These are phyloP conservation scores for Poeciliopsis prolifica DNA, from an alignment of 2,113 vertebrate species.

Conservation along the genomic window DNA sequence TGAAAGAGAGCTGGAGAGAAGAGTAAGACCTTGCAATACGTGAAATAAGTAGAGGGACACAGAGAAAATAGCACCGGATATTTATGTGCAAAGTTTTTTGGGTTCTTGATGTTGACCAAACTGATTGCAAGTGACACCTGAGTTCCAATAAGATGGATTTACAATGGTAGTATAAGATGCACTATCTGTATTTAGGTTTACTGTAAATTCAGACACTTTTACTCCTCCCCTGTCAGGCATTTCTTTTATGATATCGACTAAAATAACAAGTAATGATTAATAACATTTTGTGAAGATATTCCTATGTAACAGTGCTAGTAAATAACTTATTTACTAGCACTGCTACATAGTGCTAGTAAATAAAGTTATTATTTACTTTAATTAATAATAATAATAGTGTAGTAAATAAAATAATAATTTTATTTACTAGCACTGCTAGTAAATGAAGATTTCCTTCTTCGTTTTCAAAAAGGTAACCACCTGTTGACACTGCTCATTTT, in stretches of 20 bases:
- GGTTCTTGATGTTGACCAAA: too few species aligned
- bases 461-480: not conserved
- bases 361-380: too few species aligned
- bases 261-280: not conserved
- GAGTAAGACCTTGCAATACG: constrained; percentile 51
- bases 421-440: too few species aligned
- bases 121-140: too few species aligned
- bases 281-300: not conserved
- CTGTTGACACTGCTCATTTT: constrained; percentile 3
- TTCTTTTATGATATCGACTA: not conserved
- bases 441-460: too few species aligned
- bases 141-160: too few species aligned
- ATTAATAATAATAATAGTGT: too few species aligned
- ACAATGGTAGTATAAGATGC: too few species aligned
- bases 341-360: too few species aligned
- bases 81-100: constrained; percentile 1
- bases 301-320: too few species aligned
- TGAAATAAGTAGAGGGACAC: constrained; percentile 26
- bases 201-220: constrained; percentile 20
- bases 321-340: too few species aligned
- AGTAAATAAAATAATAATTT: too few species aligned
- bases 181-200: constrained; percentile 6
- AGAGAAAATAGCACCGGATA: constrained; percentile 29
- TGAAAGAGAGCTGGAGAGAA: constrained; percentile 46
- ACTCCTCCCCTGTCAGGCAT: constrained; percentile 7